Evolutionary conservation across 2,797 vertebrate species (phyloP), one percentile per base, ranked within the genome.

Genomic region (Australoheros facetus): DNA sequence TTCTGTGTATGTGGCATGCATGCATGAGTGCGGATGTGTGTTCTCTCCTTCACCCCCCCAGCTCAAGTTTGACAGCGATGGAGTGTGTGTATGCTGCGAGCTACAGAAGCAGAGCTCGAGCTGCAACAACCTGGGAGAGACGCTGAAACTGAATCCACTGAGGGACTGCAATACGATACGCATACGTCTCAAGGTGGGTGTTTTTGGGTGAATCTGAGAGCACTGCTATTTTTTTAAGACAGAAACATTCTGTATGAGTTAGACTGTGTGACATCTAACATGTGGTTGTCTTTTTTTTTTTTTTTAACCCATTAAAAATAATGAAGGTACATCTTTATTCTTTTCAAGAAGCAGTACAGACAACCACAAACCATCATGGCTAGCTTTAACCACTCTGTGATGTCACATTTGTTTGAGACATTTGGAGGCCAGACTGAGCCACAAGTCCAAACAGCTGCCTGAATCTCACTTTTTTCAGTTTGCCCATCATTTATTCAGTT

Each of bases 31-130:
- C 54, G 93, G 89, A 91, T 94, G 92, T 87, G 81, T 94, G 84
- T 93, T 94, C 85, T 85, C 91, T 78, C 89, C 85, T 85, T 75
- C 85, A 92, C 37, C 72, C 89, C 87, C 86, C 45, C 92, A 99
- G 98, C 97, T 99, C 73, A 99, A 99, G 94, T 98, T 98, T 23
- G 97, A 99, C 96, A 98, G 97, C 12, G 97, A 99, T 71, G 97
- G 97, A 59, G 97, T 99, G 88, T 99, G 98, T 78, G 97, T 99
- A 45, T 99, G 98, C 96, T 99, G 98, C 54, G 97, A 99, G 92
- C 95, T 97, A 54, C 98, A 98, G 89, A 97, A 97, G 86, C 97
- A 96, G 91, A 96, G 96, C 28, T 97, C 97, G 1, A 98, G 97
- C 92, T 99, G 98, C 95, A 98, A 96, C 94, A 98, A 97, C 95